phyloP scores from a whole-genome alignment of 2,888 invertebrate genomes.

The Rhogogaster chlorosoma region DNA sequence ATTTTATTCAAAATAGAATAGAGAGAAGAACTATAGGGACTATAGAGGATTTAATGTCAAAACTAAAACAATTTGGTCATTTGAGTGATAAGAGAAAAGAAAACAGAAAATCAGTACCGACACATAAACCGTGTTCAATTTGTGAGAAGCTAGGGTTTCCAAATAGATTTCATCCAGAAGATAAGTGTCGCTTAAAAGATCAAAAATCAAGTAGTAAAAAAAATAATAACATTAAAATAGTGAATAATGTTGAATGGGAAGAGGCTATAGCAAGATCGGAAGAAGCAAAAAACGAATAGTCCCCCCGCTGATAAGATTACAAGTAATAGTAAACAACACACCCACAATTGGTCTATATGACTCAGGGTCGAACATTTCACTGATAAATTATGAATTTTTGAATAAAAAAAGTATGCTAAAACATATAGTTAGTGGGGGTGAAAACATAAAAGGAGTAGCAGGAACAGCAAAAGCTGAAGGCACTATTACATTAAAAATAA shows the following conservation, averaged over 20 bases:
- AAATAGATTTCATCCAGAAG: constrained; percentile 48
- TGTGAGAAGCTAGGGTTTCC: constrained; percentile 50
- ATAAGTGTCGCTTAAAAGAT: neutral
- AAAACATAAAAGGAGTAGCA: neutral
- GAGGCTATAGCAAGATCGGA: neutral
- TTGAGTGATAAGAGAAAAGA: constrained; percentile 13
- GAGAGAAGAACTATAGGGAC: constrained; percentile 13
- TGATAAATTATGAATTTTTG: constrained; percentile 27
- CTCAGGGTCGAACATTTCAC: constrained; percentile 36
- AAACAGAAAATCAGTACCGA: neutral
- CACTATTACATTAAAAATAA: neutral
- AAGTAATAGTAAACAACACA: constrained; percentile 1
- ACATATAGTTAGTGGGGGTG: neutral
- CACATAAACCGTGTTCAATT: constrained; percentile 26
- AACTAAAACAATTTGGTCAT: constrained; percentile 12
- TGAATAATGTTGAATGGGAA: constrained; percentile 7
- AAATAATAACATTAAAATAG: constrained; percentile 32
- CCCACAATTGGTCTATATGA: constrained; percentile 32
- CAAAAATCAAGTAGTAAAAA: neutral
- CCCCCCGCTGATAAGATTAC: constrained; percentile 34
- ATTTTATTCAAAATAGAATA: constrained; percentile 39
- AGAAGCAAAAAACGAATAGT: constrained; percentile 43
- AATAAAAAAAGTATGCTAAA: neutral
- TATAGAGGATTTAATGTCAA: constrained; percentile 29
- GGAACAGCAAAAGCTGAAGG: constrained; percentile 19